Evolutionary conservation across 2,797 vertebrate genomes (phyloP).

Genomic region (Oryzias dopingdopingensis): DNA sequence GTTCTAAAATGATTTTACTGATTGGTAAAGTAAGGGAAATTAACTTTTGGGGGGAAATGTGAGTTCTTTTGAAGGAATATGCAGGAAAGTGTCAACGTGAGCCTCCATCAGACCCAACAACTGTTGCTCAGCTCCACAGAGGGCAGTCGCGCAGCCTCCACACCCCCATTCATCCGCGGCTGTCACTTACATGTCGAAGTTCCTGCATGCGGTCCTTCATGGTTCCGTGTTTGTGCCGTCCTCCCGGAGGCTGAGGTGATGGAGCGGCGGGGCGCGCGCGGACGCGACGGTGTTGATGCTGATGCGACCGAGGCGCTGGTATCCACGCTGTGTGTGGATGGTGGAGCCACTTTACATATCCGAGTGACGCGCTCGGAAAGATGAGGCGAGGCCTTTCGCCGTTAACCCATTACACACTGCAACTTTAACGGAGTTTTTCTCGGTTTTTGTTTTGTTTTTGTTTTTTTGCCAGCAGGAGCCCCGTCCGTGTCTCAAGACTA

Average conservation of each 20-base stretch:
- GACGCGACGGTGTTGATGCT: slow-evolving; percentile 7
- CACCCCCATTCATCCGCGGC: too few species aligned
- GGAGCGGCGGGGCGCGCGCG: slow-evolving; percentile 47
- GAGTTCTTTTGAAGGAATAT: background rate
- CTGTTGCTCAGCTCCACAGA: slow-evolving; percentile 58
- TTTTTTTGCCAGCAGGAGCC: background rate
- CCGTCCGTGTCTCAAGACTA: too few species aligned
- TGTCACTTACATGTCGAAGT: slow-evolving; percentile 76
- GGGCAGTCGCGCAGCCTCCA: too few species aligned
- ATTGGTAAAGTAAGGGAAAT: too few species aligned
- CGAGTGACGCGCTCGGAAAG: slow-evolving; percentile 63
- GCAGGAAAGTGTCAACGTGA: background rate
- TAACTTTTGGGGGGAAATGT: too few species aligned
- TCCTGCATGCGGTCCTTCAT: slow-evolving; percentile 84
- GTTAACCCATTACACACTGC: slow-evolving; percentile 61
- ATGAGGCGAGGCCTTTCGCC: slow-evolving; percentile 64
- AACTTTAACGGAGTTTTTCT: slow-evolving; percentile 26
- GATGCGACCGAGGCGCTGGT: slow-evolving; percentile 31
- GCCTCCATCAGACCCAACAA: slow-evolving; percentile 44
- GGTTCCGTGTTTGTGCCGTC: slow-evolving; percentile 27
- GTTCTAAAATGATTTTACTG: too few species aligned
- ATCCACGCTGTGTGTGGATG: slow-evolving; percentile 13
- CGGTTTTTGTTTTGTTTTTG: background rate
- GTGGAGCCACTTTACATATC: slow-evolving; percentile 40
- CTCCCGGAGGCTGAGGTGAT: slow-evolving; percentile 27